These are phyloP conservation scores for Bufo gargarizans DNA, from an alignment of 2,113 vertebrate species.

Conservation along the genomic window DNA sequence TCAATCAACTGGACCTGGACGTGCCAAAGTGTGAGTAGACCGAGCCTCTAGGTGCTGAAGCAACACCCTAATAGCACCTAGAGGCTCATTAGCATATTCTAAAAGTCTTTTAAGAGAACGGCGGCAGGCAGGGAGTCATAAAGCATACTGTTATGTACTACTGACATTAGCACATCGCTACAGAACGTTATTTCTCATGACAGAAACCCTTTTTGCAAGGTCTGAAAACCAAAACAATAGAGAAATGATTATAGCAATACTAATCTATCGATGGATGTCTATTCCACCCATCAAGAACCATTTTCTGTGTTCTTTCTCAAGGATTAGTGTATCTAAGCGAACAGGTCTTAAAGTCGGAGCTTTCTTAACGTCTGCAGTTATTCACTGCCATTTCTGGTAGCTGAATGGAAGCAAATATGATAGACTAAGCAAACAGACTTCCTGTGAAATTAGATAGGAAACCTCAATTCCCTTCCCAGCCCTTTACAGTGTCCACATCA, in stretches of 20 bases:
- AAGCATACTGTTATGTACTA: too few relatives aligned
- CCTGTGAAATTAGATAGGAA: conserved; percentile 47
- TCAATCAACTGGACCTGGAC: too few relatives aligned
- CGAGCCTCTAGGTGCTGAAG: too few relatives aligned
- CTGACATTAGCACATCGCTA: too few relatives aligned
- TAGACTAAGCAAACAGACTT: conserved; percentile 49
- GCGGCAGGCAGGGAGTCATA: too few relatives aligned
- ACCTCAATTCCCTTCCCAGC: conserved; percentile 37
- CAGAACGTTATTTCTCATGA: too few relatives aligned
- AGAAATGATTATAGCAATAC: not conserved
- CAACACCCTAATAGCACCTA: too few relatives aligned
- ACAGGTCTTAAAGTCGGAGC: not conserved
- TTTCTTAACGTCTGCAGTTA: not conserved
- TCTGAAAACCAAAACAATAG: not conserved
- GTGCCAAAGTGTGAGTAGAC: too few relatives aligned
- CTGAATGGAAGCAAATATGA: conserved; percentile 39
- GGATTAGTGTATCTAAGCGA: conserved; percentile 1
- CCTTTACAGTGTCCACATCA: not conserved
- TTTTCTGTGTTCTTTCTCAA: not conserved
- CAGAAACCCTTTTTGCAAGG: too few relatives aligned
- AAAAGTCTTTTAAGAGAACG: too few relatives aligned
- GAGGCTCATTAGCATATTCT: too few relatives aligned
- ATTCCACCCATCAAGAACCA: conserved; percentile 2
- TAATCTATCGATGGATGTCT: not conserved
- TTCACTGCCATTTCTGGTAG: not conserved